A percentile compares a stretch with the other conserved stretches of the same genome.
These are phyloP conservation scores for Chironomus riparius DNA, from an alignment of 2,888 invertebrate genomes.

Conservation along the genomic window DNA sequence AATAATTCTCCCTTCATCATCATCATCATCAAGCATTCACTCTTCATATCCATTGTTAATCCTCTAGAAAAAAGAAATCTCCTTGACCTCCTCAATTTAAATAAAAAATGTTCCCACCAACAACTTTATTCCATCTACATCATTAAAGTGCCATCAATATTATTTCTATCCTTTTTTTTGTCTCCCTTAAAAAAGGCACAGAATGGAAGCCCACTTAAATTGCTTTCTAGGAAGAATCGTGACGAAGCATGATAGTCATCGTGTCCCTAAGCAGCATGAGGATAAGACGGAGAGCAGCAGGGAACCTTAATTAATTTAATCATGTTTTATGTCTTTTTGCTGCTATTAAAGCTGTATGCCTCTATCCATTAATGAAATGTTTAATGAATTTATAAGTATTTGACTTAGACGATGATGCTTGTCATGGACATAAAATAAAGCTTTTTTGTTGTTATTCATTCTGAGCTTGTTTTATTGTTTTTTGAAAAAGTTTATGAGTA, in stretches of 20 bases:
- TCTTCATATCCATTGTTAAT: too few relatives aligned
- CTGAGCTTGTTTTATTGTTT: too few relatives aligned
- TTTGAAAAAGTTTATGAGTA: too few relatives aligned
- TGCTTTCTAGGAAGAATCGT: background rate
- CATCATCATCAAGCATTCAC: background rate
- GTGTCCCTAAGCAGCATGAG: background rate
- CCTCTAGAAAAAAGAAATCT: too few relatives aligned
- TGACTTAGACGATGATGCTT: too few relatives aligned
- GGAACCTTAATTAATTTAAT: slow-evolving; percentile 20
- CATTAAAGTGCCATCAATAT: slow-evolving; percentile 12
- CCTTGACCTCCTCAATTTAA: too few relatives aligned
- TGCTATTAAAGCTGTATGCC: background rate
- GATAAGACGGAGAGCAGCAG: background rate
- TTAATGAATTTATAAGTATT: slow-evolving; percentile 15
- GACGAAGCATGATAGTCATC: slow-evolving; percentile 5
- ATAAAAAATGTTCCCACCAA: background rate
- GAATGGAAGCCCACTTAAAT: background rate
- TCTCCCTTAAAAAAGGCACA: background rate
- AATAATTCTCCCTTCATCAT: background rate
- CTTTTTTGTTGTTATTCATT: too few relatives aligned
- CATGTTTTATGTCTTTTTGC: slow-evolving; percentile 14
- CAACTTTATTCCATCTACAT: background rate
- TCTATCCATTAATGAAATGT: slow-evolving; percentile 7
- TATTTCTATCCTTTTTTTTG: background rate
- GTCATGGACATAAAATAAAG: too few relatives aligned